Percentiles rank a stretch among this genome's conserved stretches.
phyloP scores from a whole-genome alignment of 2,113 vertebrate species.

The Tyrannus savana region DNA sequence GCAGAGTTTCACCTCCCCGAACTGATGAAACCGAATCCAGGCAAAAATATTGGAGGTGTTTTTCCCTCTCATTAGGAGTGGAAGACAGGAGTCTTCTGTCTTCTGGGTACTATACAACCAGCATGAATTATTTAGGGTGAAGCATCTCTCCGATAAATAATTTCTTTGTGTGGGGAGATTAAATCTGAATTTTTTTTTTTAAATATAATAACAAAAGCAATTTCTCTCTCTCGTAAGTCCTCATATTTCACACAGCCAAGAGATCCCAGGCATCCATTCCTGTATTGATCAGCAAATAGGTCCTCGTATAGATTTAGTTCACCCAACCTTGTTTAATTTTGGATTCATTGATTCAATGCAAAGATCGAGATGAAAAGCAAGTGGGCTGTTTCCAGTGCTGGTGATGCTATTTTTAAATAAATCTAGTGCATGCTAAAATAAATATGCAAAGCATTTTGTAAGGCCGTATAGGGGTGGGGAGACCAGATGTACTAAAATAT shows the following conservation, averaged over 20 bases:
- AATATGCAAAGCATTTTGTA: slow-evolving; percentile 68
- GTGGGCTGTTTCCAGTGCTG: slow-evolving; percentile 52
- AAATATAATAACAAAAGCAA: slow-evolving; percentile 23
- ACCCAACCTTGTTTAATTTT: slow-evolving; percentile 66
- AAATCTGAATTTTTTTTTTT: not conserved
- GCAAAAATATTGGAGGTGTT: not conserved
- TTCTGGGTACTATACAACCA: slow-evolving; percentile 51
- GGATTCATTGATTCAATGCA: slow-evolving; percentile 65
- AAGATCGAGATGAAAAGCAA: slow-evolving; percentile 64
- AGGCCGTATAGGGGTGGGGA: not conserved
- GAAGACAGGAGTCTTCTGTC: slow-evolving; percentile 5
- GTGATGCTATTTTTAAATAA: slow-evolving; percentile 67
- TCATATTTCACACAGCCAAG: not conserved
- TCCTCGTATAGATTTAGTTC: slow-evolving; percentile 34
- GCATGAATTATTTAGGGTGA: slow-evolving; percentile 62
- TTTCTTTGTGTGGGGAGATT: slow-evolving; percentile 1
- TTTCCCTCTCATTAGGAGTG: slow-evolving; percentile 47
- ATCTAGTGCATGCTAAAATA: slow-evolving; percentile 63
- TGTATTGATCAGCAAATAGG: slow-evolving; percentile 37
- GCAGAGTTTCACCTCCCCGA: not conserved
- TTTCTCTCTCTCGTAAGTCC: not conserved
- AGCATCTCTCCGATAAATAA: slow-evolving; percentile 39
- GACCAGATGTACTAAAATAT: slow-evolving; percentile 70
- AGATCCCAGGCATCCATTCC: not conserved
- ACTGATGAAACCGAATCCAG: not conserved